Conservation (phyloP, 2,888 invertebrate genomes). For the Papilio demoleus region DNA sequence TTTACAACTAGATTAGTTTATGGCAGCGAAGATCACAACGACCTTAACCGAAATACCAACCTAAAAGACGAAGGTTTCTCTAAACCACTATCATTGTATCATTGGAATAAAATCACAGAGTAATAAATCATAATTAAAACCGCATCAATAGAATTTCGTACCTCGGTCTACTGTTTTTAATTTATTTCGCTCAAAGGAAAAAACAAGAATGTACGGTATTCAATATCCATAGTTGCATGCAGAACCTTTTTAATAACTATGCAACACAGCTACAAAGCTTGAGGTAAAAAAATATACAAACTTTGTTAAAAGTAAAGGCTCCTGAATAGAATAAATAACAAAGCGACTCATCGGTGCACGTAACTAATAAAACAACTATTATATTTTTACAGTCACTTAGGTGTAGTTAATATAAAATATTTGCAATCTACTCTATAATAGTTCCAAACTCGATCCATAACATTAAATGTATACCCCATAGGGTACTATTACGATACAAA, state of each 20-base stretch:
- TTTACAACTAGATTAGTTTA: not conserved
- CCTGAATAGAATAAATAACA: not conserved
- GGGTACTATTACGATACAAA: constrained; percentile 30
- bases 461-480: constrained; percentile 19
- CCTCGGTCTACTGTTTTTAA: not conserved
- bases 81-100: not conserved
- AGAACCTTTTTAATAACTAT: constrained; percentile 1
- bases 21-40: not conserved
- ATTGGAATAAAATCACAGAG: not conserved
- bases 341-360: not conserved
- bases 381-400: constrained; percentile 5
- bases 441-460: constrained; percentile 26
- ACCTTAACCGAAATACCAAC: not conserved
- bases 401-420: not conserved
- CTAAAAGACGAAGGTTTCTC: not conserved
- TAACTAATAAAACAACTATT: not conserved
- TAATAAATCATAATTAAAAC: not conserved
- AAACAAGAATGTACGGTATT: not conserved
- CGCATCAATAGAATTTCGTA: not conserved
- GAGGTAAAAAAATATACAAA: not conserved
- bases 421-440: constrained; percentile 1
- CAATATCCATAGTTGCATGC: not conserved
- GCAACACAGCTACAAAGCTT: constrained; percentile 5
- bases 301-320: not conserved
- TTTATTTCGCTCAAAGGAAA: not conserved